These are phyloP conservation scores for Ariopsis seemanni DNA, from an alignment of 2,113 vertebrate species.

Conservation along the genomic window DNA sequence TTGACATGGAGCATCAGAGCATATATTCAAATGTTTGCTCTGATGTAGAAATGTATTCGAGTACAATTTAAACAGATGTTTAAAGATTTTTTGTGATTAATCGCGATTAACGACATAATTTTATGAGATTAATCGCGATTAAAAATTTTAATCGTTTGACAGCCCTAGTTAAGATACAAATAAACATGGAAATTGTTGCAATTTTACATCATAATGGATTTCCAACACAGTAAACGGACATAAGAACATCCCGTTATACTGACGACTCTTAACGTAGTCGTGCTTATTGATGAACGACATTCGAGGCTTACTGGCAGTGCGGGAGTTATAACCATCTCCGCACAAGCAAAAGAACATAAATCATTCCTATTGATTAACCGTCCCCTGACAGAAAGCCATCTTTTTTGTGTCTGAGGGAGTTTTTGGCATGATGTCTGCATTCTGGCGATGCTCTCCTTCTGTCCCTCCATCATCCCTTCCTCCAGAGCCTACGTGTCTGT, in stretches of 20 bases:
- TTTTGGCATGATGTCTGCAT: constrained; percentile 33
- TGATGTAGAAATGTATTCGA: too few species aligned
- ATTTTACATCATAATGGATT: too few species aligned
- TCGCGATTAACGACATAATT: too few species aligned
- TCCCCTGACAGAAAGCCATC: constrained; percentile 31
- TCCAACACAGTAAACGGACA: background rate
- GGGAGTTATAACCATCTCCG: constrained; percentile 12
- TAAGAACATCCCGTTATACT: background rate
- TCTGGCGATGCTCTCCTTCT: constrained; percentile 7
- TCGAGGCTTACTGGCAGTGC: background rate
- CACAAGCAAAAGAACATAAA: constrained; percentile 38
- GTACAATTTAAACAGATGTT: too few species aligned
- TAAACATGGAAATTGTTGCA: too few species aligned
- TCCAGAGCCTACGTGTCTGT: constrained; percentile 3
- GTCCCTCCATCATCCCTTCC: constrained; percentile 26
- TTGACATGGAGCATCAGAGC: too few species aligned
- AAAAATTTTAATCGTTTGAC: too few species aligned
- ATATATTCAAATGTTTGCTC: too few species aligned
- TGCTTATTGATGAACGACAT: constrained; percentile 1
- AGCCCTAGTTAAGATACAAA: too few species aligned
- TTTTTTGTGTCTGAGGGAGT: constrained; percentile 17
- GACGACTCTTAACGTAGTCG: background rate
- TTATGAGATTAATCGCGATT: too few species aligned
- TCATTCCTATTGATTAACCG: constrained; percentile 37
- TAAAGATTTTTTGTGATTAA: too few species aligned